Conservation (phyloP, 2,888 invertebrate genomes). For the Tyria jacobaeae region DNA sequence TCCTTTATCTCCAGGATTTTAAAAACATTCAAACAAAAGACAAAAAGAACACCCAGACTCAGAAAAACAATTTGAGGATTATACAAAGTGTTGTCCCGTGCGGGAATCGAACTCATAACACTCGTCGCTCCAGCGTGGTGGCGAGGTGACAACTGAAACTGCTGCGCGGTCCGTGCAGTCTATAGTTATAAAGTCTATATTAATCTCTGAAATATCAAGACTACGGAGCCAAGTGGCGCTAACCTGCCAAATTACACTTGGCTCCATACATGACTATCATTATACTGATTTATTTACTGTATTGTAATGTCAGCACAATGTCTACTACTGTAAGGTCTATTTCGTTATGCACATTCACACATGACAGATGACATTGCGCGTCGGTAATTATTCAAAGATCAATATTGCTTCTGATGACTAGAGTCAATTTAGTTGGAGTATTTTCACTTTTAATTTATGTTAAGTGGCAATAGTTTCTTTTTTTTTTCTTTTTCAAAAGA, state of each 20-base stretch:
- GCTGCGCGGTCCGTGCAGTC: too few relatives aligned
- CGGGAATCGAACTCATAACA: too few relatives aligned
- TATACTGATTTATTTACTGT: not conserved
- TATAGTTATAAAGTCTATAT: too few relatives aligned
- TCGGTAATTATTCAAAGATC: conserved; percentile 1
- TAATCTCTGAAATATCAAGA: not conserved
- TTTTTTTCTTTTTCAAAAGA: too few relatives aligned
- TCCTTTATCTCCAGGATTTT: too few relatives aligned
- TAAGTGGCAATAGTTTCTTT: not conserved
- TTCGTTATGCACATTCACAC: not conserved
- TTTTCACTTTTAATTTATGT: not conserved
- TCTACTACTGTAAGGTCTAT: not conserved
- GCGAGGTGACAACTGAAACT: too few relatives aligned
- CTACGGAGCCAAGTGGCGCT: conserved; percentile 1
- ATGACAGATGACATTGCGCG: not conserved
- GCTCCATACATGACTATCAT: not conserved
- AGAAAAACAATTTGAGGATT: too few relatives aligned
- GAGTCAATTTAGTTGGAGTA: conserved; percentile 3
- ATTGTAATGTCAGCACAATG: not conserved
- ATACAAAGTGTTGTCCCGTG: too few relatives aligned
- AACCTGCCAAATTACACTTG: not conserved
- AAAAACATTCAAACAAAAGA: too few relatives aligned
- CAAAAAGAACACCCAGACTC: too few relatives aligned
- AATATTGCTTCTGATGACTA: not conserved
- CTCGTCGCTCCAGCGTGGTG: too few relatives aligned